These are phyloP conservation scores for Neoscelio sp. DNA, from an alignment of 2,888 invertebrate genomes.

Conservation along the genomic window DNA sequence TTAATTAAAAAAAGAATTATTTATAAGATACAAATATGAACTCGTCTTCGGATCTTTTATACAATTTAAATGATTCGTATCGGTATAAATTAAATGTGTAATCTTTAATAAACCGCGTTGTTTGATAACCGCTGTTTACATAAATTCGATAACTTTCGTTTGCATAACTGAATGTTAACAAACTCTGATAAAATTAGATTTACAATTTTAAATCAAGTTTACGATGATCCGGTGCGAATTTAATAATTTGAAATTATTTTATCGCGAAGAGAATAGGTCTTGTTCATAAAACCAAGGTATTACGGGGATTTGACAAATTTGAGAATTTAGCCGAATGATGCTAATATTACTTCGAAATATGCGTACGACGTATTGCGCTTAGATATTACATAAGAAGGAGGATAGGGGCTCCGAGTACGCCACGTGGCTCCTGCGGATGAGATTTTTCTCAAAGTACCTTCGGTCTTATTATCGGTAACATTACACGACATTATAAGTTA, in stretches of 20 bases:
- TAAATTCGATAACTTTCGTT: constrained; percentile 33
- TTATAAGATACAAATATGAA: too few relatives aligned
- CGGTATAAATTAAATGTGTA: constrained; percentile 27
- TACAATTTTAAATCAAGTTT: too few relatives aligned
- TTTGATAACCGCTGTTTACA: constrained; percentile 22
- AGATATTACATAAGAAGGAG: not conserved
- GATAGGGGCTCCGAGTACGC: constrained; percentile 12
- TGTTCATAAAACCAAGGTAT: too few relatives aligned
- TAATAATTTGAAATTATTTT: too few relatives aligned
- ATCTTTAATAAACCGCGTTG: constrained; percentile 14
- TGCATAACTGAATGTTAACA: constrained; percentile 27
- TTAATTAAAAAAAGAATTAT: too few relatives aligned
- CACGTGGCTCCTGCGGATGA: constrained; percentile 67
- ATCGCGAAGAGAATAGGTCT: too few relatives aligned
- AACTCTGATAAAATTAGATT: constrained; percentile 13
- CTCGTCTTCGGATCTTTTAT: too few relatives aligned
- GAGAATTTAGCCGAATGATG: too few relatives aligned
- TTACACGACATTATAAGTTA: not conserved
- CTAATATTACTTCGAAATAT: not conserved
- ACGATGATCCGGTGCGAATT: too few relatives aligned
- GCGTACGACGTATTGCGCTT: constrained; percentile 4
- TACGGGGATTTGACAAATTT: too few relatives aligned
- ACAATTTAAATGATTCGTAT: not conserved
- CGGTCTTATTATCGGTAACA: not conserved
- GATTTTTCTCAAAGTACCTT: constrained; percentile 70